Evolutionary conservation across 2,888 invertebrate genomes (phyloP).

Genomic region (Rhynchonema sp.): DNA sequence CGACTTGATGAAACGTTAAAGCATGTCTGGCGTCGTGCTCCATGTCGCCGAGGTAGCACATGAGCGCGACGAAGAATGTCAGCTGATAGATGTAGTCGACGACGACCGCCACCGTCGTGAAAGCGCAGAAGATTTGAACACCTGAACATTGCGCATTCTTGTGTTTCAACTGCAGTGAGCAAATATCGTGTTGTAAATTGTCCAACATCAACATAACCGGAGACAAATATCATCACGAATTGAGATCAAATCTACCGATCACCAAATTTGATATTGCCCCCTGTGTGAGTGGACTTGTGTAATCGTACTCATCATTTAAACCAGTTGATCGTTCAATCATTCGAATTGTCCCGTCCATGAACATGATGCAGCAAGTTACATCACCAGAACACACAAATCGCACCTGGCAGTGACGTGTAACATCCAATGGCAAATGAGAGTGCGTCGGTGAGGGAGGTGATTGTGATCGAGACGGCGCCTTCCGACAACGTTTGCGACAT

Average conservation of each 20-base stretch:
- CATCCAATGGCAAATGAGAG: conserved; percentile 73
- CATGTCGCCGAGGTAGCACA: conserved; percentile 70
- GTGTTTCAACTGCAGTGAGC: no score
- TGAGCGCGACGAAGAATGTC: conserved; percentile 74
- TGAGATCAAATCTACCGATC: no score
- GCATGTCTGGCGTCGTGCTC: conserved; percentile 35
- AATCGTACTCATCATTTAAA: no score
- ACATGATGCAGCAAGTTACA: no score
- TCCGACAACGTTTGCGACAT: conserved; percentile 61
- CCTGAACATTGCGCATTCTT: no score
- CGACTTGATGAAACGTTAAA: background rate
- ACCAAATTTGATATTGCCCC: no score
- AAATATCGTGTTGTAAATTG: no score
- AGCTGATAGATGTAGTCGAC: conserved; percentile 50
- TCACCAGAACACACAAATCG: conserved; percentile 30
- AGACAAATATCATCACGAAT: no score
- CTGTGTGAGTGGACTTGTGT: no score
- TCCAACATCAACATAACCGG: no score
- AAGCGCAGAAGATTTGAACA: background rate
- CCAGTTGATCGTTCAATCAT: no score
- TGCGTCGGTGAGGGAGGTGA: conserved; percentile 78
- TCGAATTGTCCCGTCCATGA: conserved; percentile 75
- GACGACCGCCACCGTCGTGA: background rate
- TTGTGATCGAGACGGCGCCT: conserved; percentile 86
- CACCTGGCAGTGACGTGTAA: conserved; percentile 75